Percentiles rank a stretch among this genome's conserved stretches.
Conservation (phyloP, 2,797 vertebrate genomes). For the Setipinna tenuifilis region DNA sequence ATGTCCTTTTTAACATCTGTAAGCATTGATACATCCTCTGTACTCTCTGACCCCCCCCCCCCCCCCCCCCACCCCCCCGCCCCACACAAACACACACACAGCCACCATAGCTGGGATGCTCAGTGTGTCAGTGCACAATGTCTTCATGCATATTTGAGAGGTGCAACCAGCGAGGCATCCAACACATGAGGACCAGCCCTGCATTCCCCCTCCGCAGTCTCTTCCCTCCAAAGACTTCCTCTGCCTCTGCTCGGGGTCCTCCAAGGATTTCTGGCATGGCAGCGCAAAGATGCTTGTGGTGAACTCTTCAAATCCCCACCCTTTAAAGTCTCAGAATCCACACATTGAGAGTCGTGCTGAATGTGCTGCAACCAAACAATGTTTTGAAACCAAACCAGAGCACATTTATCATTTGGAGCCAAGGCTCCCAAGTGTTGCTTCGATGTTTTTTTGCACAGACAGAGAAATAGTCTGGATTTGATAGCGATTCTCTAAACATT, state of each 20-base stretch:
- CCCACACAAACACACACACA: too few species aligned
- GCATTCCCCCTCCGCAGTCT: not conserved
- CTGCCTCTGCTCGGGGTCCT: not conserved
- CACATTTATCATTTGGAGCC: conserved; percentile 68
- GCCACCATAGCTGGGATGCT: not conserved
- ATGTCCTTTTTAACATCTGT: too few species aligned
- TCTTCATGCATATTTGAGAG: conserved; percentile 17
- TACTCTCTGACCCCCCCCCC: too few species aligned
- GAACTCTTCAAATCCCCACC: conserved; percentile 59
- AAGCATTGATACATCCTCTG: too few species aligned
- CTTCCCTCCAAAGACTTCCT: conserved; percentile 12
- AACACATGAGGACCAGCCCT: conserved; percentile 23
- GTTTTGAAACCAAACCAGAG: conserved; percentile 65
- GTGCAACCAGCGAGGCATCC: conserved; percentile 17
- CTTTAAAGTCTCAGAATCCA: conserved; percentile 65
- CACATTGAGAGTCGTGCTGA: conserved; percentile 66
- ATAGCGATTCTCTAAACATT: conserved; percentile 37
- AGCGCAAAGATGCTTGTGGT: conserved; percentile 30
- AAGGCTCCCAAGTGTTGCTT: conserved; percentile 70
- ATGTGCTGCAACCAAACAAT: conserved; percentile 61
- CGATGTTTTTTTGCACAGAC: conserved; percentile 54
- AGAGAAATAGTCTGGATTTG: conserved; percentile 66
- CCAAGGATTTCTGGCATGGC: conserved; percentile 29
- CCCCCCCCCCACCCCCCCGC: not conserved
- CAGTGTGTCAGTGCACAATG: not conserved